These are phyloP conservation scores for Notothenia coriiceps DNA, from an alignment of 2,113 vertebrate genomes.

Conservation along the genomic window DNA sequence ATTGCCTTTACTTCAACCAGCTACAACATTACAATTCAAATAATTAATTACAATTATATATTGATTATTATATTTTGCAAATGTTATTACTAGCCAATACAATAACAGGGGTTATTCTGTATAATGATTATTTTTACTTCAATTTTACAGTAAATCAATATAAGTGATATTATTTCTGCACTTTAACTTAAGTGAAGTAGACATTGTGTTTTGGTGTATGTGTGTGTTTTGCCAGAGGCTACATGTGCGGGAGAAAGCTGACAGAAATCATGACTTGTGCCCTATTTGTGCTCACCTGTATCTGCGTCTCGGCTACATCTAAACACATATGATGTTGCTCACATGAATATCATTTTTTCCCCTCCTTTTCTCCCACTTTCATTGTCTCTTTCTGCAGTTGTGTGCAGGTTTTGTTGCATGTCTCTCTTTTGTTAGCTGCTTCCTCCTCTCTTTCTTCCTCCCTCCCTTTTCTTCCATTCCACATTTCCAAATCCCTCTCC, in stretches of 20 bases:
- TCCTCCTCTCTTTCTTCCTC: slow-evolving; percentile 48
- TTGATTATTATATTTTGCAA: not conserved
- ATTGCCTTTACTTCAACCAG: not conserved
- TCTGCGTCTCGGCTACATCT: slow-evolving; percentile 56
- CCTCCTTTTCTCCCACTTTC: slow-evolving; percentile 20
- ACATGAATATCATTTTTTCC: slow-evolving; percentile 18
- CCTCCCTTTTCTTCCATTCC: slow-evolving; percentile 62
- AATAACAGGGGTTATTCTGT: not conserved
- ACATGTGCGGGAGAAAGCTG: slow-evolving; percentile 39
- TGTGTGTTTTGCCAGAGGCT: slow-evolving; percentile 37
- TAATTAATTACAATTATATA: not conserved
- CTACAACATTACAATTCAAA: not conserved
- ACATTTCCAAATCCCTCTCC: slow-evolving; percentile 76
- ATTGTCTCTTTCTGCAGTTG: slow-evolving; percentile 26
- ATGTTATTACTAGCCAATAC: not conserved
- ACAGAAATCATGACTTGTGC: slow-evolving; percentile 45
- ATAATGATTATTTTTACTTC: not conserved
- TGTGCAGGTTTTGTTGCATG: slow-evolving; percentile 35
- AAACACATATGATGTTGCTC: slow-evolving; percentile 45
- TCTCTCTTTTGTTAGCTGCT: slow-evolving; percentile 50
- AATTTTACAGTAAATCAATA: not conserved
- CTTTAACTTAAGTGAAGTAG: not conserved
- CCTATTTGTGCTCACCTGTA: slow-evolving; percentile 75
- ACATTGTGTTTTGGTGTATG: not conserved
- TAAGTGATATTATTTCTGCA: not conserved